Base-by-base conservation (phyloP, 1,140 invertebrate species). In the Saxidomus purpurata region DNA sequence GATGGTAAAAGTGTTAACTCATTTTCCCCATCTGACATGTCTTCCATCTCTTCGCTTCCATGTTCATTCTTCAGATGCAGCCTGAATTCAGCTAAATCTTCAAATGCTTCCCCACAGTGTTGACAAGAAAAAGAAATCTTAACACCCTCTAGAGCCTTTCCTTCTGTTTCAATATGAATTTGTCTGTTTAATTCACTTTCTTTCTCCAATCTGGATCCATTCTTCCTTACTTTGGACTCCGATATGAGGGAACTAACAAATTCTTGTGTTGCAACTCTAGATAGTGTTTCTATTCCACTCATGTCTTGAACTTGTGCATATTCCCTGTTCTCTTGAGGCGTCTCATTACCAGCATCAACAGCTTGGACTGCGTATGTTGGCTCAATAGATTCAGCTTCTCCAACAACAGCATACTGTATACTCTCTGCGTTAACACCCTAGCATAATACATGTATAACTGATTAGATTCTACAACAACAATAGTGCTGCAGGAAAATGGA, bases 11-110 rank as follows among this genome's bases (percentile, higher is more conserved):
- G 19, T 4, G 80, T 40, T 8, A 63, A 19, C 36, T 38, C 55
- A 63, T 63, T 34, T 17, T 82, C 59, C 1, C 17, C 22, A 40
- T 67, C 80, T 11, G 34, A 15, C 40, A 8, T 36, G 0, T n/a
- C 40, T 47, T 40, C 61, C 3, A 31, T 15, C 9, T 82, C 79
- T 3, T 38, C 4, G 36, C n/a, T n/a, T 61, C 31, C 80, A 67
- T 82, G 80, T n/a, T 63, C 80, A 63, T n/a, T 34, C 22, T 43
- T 36, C n/a, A 82, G 22, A 82, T 82, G 80, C 19, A n/a, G 19
- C 67, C 28, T 67, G 0, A 61, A 82, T 25, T 40, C 22, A 3
- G 2, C 59, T 25, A 82, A 82, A 1, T 63, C 40, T 28, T 82
- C 55, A 63, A 25, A 63, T 59, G 55, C 28, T n/a, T 40, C 80